These are phyloP conservation scores for Sminthurinus signatus DNA, from an alignment of 1,140 invertebrate species.

Conservation along the genomic window DNA sequence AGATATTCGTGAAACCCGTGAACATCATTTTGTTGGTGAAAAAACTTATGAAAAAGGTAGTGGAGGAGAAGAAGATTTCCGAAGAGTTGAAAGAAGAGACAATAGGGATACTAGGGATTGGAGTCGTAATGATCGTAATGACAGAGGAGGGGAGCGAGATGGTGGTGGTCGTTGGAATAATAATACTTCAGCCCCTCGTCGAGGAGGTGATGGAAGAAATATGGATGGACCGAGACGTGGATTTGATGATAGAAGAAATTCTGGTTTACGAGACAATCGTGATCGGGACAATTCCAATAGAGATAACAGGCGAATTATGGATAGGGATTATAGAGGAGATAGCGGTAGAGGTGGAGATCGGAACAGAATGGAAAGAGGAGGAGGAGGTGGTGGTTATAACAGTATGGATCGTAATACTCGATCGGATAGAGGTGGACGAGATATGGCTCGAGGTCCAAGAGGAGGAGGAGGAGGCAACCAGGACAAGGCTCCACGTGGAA, in stretches of 20 bases:
- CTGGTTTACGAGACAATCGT: background rate
- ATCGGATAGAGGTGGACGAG: background rate
- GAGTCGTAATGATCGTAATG: background rate
- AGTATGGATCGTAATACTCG: background rate
- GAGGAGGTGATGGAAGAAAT: background rate
- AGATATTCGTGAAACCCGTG: background rate
- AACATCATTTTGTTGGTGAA: too few relatives aligned
- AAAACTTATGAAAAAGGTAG: background rate
- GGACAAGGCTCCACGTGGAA: background rate
- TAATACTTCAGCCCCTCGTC: too few relatives aligned
- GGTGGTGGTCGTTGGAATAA: background rate
- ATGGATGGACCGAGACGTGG: background rate
- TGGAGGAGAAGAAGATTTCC: background rate
- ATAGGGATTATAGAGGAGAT: background rate
- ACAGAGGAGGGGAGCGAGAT: background rate
- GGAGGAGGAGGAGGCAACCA: background rate
- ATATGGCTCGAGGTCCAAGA: background rate
- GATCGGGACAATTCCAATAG: slow-evolving; percentile 9
- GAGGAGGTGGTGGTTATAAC: background rate
- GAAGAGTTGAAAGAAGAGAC: background rate
- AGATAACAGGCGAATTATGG: background rate
- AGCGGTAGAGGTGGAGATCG: background rate
- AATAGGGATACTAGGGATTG: slow-evolving; percentile 4
- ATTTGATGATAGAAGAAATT: background rate
- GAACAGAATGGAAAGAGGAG: background rate